These are phyloP conservation scores for Probosciger aterrimus DNA, from an alignment of 2,113 vertebrate species.

Conservation along the genomic window DNA sequence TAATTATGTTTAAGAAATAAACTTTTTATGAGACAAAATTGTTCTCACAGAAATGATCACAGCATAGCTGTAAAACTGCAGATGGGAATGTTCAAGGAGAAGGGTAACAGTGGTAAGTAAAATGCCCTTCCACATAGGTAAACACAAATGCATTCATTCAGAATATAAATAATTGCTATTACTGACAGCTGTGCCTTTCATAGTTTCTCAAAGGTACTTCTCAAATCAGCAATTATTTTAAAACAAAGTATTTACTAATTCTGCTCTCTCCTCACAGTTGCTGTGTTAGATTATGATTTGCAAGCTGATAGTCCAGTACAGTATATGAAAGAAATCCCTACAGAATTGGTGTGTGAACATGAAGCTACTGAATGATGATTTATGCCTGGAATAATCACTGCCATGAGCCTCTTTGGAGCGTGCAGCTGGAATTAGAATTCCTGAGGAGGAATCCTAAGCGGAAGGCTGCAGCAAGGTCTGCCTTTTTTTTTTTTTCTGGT, in stretches of 20 bases:
- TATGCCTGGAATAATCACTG: neutral
- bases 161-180: slow-evolving; percentile 6
- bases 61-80: neutral
- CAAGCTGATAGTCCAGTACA: neutral
- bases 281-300: neutral
- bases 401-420: neutral
- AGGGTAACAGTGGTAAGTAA: neutral
- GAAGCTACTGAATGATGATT: neutral
- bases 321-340: neutral
- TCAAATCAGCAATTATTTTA: neutral
- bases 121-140: neutral
- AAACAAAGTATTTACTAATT: neutral
- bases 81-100: neutral
- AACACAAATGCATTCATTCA: neutral
- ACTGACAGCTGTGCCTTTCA: neutral
- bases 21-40: neutral
- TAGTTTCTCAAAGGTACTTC: neutral
- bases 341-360: neutral
- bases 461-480: neutral
- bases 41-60: neutral
- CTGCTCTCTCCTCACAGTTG: neutral
- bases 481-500: neutral
- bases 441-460: neutral
- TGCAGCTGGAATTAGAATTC: slow-evolving; percentile 60
- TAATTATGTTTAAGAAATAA: neutral